A percentile compares a stretch with the other conserved stretches of the same genome.
Conservation (phyloP, 2,113 vertebrate genomes). For the Lycaon pictus region DNA sequence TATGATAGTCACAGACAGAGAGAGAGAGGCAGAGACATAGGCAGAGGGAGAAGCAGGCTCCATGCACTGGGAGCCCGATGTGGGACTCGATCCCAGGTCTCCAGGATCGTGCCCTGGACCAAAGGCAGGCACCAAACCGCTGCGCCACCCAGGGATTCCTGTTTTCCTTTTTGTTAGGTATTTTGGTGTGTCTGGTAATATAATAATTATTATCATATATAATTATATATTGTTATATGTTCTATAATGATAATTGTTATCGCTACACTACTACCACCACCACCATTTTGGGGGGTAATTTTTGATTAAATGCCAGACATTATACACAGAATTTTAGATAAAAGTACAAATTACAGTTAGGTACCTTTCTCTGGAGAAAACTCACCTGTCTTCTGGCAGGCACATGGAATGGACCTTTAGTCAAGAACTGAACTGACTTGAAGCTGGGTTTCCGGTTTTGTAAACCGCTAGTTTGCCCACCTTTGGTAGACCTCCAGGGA, state of each 20-base stretch:
- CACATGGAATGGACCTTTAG: neutral
- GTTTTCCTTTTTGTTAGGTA: conserved; percentile 2
- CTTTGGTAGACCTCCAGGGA: neutral
- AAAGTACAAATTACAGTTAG: neutral
- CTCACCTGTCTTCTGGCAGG: neutral
- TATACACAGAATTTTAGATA: conserved; percentile 48
- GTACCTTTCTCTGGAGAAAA: neutral
- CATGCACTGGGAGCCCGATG: too few species aligned
- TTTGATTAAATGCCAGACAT: neutral
- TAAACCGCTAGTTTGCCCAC: neutral
- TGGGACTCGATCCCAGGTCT: too few species aligned
- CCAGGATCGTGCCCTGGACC: too few species aligned
- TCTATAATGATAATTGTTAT: neutral
- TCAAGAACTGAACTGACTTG: conserved; percentile 16
- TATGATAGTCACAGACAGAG: too few species aligned
- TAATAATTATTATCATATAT: neutral
- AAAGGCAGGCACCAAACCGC: too few species aligned
- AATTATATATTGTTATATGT: neutral
- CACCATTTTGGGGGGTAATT: neutral
- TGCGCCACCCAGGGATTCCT: too few species aligned
- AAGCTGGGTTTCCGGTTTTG: neutral
- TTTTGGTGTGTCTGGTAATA: conserved; percentile 1
- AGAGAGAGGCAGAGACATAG: too few species aligned
- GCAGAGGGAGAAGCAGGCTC: too few species aligned
- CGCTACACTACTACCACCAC: neutral